A percentile compares a stretch with the other conserved stretches of the same genome.
These are phyloP conservation scores for Drosophila monieri DNA, from an alignment of 2,888 invertebrate species.

Conservation along the genomic window DNA sequence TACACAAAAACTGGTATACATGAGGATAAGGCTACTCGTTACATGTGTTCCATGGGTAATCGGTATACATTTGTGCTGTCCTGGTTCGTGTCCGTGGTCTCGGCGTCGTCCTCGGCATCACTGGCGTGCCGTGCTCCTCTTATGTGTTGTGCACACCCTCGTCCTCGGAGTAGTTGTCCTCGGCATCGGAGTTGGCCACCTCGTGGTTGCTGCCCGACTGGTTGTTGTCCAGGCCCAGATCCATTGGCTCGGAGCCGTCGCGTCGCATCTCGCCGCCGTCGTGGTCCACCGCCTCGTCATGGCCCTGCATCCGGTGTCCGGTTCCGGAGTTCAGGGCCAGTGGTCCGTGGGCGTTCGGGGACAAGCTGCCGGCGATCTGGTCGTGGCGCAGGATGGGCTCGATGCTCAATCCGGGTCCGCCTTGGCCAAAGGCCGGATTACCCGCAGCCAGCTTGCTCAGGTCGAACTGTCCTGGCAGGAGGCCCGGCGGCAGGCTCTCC, in stretches of 20 bases:
- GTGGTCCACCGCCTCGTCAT: conserved; percentile 45
- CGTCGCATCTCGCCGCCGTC: conserved; percentile 77
- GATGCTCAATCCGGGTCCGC: conserved; percentile 77
- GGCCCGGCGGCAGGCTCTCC: conserved; percentile 85
- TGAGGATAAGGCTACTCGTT: conserved; percentile 84
- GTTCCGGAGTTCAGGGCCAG: conserved; percentile 47
- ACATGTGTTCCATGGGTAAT: conserved; percentile 71
- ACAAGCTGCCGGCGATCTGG: conserved; percentile 61
- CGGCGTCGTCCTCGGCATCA: conserved; percentile 2
- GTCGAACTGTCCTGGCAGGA: conserved; percentile 83
- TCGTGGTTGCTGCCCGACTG: conserved; percentile 82
- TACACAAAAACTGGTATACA: conserved; percentile 84
- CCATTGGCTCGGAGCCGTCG: conserved; percentile 83
- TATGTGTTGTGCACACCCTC: conserved; percentile 84
- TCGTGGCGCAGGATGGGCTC: conserved; percentile 82
- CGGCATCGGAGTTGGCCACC: conserved; percentile 80
- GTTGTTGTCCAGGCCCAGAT: conserved; percentile 82
- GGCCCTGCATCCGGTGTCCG: conserved; percentile 52
- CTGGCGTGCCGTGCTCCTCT: conserved; percentile 13
- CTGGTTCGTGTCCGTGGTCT: conserved; percentile 17
- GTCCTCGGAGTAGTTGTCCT: conserved; percentile 84
- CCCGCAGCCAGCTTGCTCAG: conserved; percentile 80
- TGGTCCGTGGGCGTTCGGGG: conserved; percentile 59
- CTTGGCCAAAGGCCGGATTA: conserved; percentile 54
- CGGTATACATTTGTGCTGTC: conserved; percentile 71